A percentile compares a stretch with the other conserved stretches of the same genome.
These are phyloP conservation scores for Percopsis omiscomaycus DNA, from an alignment of 2,797 vertebrate species.

Conservation along the genomic window DNA sequence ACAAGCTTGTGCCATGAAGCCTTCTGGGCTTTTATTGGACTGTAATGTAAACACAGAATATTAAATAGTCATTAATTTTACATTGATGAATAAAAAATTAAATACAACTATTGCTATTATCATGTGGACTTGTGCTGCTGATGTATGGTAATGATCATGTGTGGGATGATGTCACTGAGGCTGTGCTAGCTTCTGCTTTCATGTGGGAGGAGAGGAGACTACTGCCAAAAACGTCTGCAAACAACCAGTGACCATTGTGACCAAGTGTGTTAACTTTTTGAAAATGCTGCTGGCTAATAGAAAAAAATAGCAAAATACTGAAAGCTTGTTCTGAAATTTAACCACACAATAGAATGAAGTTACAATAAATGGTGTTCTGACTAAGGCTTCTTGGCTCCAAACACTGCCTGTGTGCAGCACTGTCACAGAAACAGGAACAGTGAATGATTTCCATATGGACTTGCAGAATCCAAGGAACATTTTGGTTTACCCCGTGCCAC, in stretches of 20 bases:
- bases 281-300: not conserved
- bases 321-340: not conserved
- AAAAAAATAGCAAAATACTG: not conserved
- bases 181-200: conserved; percentile 25
- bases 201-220: conserved; percentile 20
- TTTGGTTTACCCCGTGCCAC: conserved; percentile 18
- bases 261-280: no score
- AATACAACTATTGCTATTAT: not conserved
- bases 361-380: conserved; percentile 8
- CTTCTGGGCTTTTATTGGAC: no score
- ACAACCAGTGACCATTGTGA: conserved; percentile 14
- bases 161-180: conserved; percentile 44
- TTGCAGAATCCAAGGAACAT: conserved; percentile 19
- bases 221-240: conserved; percentile 21
- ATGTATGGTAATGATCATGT: conserved; percentile 42
- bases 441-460: conserved; percentile 29
- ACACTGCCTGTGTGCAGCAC: conserved; percentile 3
- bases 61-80: no score
- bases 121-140: not conserved
- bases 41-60: not conserved
- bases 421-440: conserved; percentile 12
- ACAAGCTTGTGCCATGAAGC: no score
- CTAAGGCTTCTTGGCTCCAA: conserved; percentile 1
- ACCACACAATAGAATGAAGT: conserved; percentile 1
- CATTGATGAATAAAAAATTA: conserved; percentile 9